A percentile compares a stretch with the other conserved stretches of the same genome.
Evolutionary conservation across 1,140 invertebrate genomes (phyloP).

Genomic region (Brachionus koreanus): DNA sequence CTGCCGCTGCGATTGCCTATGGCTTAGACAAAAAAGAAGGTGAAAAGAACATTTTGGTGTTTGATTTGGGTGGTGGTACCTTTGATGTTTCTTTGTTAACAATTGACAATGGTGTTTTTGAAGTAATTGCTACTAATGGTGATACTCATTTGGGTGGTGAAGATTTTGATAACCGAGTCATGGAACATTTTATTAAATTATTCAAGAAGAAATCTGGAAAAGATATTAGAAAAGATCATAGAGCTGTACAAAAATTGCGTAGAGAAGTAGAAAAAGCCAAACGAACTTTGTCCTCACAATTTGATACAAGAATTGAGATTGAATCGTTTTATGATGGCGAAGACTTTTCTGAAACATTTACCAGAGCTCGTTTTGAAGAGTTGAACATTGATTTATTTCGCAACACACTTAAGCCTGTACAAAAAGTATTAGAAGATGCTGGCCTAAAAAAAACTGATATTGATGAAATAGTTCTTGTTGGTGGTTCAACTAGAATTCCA

Average conservation of each 20-base stretch:
- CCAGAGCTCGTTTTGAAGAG: slow-evolving; percentile 98
- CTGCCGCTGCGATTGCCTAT: slow-evolving; percentile 92
- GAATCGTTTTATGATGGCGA: slow-evolving; percentile 99
- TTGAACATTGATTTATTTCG: slow-evolving; percentile 98
- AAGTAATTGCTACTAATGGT: slow-evolving; percentile 89
- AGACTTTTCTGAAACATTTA: slow-evolving; percentile 98
- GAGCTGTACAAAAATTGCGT: slow-evolving; percentile 90
- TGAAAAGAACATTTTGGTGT: slow-evolving; percentile 97
- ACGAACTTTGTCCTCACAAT: slow-evolving; percentile 85
- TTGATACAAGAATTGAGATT: slow-evolving; percentile 96
- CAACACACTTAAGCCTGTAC: slow-evolving; percentile 94
- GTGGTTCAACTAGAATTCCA: slow-evolving; percentile 96
- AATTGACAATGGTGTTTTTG: slow-evolving; percentile 93
- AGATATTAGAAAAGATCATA: slow-evolving; percentile 86
- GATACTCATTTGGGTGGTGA: slow-evolving; percentile 96
- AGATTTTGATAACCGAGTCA: slow-evolving; percentile 95
- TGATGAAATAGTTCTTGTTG: slow-evolving; percentile 96
- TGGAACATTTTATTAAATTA: slow-evolving; percentile 96
- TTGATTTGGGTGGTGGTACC: slow-evolving; percentile 98
- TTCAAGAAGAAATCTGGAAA: slow-evolving; percentile 99
- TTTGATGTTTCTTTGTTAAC: slow-evolving; percentile 98
- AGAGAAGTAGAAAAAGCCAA: slow-evolving; percentile 97
- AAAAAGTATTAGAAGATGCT: slow-evolving; percentile 78
- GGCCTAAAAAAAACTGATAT: slow-evolving; percentile 98
- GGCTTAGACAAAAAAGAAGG: slow-evolving; percentile 98